Evolutionary conservation across 2,888 invertebrate species (phyloP).

Genomic region (Conops quadrifasciatus): DNA sequence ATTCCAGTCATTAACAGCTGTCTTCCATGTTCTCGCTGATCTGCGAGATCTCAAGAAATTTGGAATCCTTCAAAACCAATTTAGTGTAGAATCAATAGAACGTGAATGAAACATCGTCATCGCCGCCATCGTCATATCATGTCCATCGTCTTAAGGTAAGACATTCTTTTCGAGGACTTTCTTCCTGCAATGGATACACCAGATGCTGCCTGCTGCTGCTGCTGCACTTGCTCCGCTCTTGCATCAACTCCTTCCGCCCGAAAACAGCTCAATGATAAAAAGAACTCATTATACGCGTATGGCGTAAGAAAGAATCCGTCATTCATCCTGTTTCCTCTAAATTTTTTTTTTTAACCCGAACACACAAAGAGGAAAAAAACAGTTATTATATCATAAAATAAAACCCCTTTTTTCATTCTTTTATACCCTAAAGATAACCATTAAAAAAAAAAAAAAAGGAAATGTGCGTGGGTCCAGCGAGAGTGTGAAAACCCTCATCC

Average conservation of each 20-base stretch:
- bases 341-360: background rate
- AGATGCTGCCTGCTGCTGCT: constrained; percentile 14
- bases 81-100: too few relatives aligned
- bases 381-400: constrained; percentile 42
- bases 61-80: too few relatives aligned
- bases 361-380: constrained; percentile 25
- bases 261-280: background rate
- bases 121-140: too few relatives aligned
- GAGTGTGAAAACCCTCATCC: constrained; percentile 34
- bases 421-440: background rate
- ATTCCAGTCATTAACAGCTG: background rate
- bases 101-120: too few relatives aligned
- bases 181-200: background rate
- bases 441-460: too few relatives aligned
- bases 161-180: too few relatives aligned
- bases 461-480: constrained; percentile 3
- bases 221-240: background rate
- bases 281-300: constrained; percentile 13
- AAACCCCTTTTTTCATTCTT: constrained; percentile 28
- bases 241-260: background rate
- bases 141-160: too few relatives aligned
- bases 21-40: too few relatives aligned
- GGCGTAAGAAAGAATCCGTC: background rate
- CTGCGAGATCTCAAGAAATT: too few relatives aligned
- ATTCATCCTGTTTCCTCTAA: constrained; percentile 1